Evolutionary conservation across 2,797 vertebrate genomes (phyloP).

Genomic region (Chelon labrosus): DNA sequence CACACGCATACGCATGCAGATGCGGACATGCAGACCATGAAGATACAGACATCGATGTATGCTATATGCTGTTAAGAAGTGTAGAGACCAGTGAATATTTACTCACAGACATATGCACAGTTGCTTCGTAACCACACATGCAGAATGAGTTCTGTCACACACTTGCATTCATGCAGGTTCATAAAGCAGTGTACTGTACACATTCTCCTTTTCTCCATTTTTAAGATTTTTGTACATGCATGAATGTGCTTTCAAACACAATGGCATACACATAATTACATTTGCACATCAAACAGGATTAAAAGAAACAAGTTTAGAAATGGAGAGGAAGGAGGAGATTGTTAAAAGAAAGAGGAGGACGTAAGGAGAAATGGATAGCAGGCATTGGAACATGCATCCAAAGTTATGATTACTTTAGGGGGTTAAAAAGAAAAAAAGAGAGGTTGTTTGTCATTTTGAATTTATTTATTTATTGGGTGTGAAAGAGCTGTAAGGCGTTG

Average conservation of each 20-base stretch:
- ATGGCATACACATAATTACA: conserved; percentile 1
- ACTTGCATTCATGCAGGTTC: conserved; percentile 9
- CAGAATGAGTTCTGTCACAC: conserved; percentile 16
- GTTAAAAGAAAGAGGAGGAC: conserved; percentile 58
- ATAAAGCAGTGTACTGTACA: conserved; percentile 10
- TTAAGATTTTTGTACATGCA: background rate
- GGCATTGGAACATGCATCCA: conserved; percentile 32
- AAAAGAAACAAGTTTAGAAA: conserved; percentile 18
- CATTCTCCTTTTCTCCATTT: background rate
- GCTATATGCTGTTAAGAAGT: background rate
- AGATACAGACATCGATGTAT: conserved; percentile 2
- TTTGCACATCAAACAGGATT: conserved; percentile 8
- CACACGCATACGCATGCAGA: conserved; percentile 34
- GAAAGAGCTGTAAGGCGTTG: conserved; percentile 47
- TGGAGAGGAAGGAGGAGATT: conserved; percentile 32
- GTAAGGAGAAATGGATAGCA: conserved; percentile 48
- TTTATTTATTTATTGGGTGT: conserved; percentile 25
- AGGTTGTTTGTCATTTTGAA: conserved; percentile 11
- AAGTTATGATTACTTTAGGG: background rate
- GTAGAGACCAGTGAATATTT: background rate
- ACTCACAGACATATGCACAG: background rate
- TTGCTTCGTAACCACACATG: background rate
- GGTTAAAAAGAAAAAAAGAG: background rate
- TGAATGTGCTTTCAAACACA: conserved; percentile 5
- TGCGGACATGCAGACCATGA: background rate